Conservation (phyloP, 2,888 invertebrate genomes). For the Gortyna flavago region DNA sequence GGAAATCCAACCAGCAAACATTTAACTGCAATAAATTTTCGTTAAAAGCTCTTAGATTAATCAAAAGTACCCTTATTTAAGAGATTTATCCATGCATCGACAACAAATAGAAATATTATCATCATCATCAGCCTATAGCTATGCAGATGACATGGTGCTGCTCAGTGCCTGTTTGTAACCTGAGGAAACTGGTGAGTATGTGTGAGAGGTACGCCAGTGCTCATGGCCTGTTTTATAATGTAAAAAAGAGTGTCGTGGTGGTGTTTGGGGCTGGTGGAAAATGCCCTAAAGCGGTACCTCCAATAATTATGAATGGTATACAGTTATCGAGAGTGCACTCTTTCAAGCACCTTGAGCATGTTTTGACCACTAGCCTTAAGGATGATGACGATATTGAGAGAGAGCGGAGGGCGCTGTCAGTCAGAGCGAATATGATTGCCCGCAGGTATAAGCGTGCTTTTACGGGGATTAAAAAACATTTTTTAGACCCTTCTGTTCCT, state of each 20-base stretch:
- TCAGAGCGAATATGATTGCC: background rate
- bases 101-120: slow-evolving; percentile 13
- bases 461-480: background rate
- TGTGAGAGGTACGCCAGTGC: background rate
- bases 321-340: background rate
- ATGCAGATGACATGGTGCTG: too few species aligned
- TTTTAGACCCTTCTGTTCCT: background rate
- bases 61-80: slow-evolving; percentile 5
- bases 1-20: slow-evolving; percentile 16
- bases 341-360: background rate
- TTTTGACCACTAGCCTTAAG: background rate
- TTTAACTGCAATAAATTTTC: slow-evolving; percentile 28
- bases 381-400: background rate
- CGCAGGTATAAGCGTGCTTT: background rate
- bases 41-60: slow-evolving; percentile 11
- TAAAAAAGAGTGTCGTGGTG: background rate
- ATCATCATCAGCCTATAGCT: too few species aligned
- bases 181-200: slow-evolving; percentile 1
- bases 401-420: background rate
- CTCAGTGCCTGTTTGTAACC: too few species aligned
- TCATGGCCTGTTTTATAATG: background rate
- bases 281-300: background rate
- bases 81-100: background rate
- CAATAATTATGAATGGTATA: background rate
- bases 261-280: background rate